These are phyloP conservation scores for Coregonus clupeaformis DNA, from an alignment of 2,113 vertebrate species.

Conservation along the genomic window DNA sequence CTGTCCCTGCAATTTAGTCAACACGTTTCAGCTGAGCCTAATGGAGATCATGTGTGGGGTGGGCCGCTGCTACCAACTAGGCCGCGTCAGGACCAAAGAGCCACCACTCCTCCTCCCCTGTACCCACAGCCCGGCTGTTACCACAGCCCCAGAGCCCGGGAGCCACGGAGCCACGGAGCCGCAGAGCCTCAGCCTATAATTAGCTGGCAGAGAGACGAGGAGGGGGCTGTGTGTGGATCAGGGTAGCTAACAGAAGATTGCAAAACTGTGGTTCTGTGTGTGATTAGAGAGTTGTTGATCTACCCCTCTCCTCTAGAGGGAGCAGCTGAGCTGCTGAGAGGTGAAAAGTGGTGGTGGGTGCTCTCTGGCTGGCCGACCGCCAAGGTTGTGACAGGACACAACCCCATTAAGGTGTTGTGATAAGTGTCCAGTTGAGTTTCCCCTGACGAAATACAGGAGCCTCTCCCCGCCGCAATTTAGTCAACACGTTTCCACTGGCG, in stretches of 20 bases:
- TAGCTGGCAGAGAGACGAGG: too few relatives aligned
- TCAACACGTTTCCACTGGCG: slow-evolving; percentile 64
- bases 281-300: slow-evolving; percentile 43
- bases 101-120: slow-evolving; percentile 37
- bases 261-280: slow-evolving; percentile 30
- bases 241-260: slow-evolving; percentile 27
- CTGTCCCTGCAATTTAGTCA: slow-evolving; percentile 69
- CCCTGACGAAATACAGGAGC: slow-evolving; percentile 64
- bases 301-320: slow-evolving; percentile 66
- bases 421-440: slow-evolving; percentile 65
- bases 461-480: slow-evolving; percentile 64
- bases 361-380: slow-evolving; percentile 37
- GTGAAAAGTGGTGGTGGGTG: neutral
- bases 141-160: slow-evolving; percentile 11
- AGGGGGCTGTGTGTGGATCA: too few relatives aligned
- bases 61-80: slow-evolving; percentile 50
- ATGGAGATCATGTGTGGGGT: slow-evolving; percentile 73
- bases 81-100: slow-evolving; percentile 55
- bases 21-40: slow-evolving; percentile 73
- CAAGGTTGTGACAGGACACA: slow-evolving; percentile 58
- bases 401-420: slow-evolving; percentile 52
- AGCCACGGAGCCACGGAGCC: too few relatives aligned
- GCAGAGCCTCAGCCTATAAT: too few relatives aligned
- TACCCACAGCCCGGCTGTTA: too few relatives aligned
- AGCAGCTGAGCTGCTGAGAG: slow-evolving; percentile 44